phyloP scores from a whole-genome alignment of 2,888 invertebrate species.

The Synanthedon myopaeformis region DNA sequence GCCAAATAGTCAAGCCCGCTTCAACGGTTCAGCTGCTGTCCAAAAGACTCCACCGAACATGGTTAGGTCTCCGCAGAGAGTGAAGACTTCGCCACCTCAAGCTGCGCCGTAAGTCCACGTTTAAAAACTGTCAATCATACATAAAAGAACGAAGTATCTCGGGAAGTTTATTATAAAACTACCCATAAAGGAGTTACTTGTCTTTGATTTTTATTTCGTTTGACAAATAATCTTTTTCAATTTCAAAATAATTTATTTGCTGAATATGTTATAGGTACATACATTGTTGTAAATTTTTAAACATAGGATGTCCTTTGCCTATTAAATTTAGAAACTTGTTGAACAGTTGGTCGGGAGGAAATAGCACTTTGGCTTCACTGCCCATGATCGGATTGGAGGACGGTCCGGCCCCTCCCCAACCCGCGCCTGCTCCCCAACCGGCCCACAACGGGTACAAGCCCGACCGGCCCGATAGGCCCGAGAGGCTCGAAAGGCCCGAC shows the following conservation, averaged over 20 bases:
- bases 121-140: too few species aligned
- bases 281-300: too few species aligned
- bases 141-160: too few species aligned
- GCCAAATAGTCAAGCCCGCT: conserved; percentile 21
- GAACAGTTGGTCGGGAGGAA: conserved; percentile 73
- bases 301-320: too few species aligned
- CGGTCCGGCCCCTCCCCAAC: conserved; percentile 28
- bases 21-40: conserved; percentile 24
- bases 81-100: conserved; percentile 54
- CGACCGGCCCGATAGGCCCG: conserved; percentile 4
- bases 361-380: conserved; percentile 78
- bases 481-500: conserved; percentile 5
- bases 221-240: too few species aligned
- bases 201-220: too few species aligned
- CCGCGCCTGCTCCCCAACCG: conserved; percentile 6
- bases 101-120: conserved; percentile 47
- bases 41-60: conserved; percentile 38
- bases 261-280: too few species aligned
- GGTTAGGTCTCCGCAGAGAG: conserved; percentile 51
- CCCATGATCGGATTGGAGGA: conserved; percentile 83
- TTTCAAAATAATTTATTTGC: too few species aligned
- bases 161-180: too few species aligned
- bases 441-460: conserved; percentile 3
- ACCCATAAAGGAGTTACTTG: too few species aligned
- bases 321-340: too few species aligned